Percentiles rank a stretch among this genome's conserved stretches.
phyloP scores from a whole-genome alignment of 2,797 vertebrate species.

The Sebastes matsubarae region DNA sequence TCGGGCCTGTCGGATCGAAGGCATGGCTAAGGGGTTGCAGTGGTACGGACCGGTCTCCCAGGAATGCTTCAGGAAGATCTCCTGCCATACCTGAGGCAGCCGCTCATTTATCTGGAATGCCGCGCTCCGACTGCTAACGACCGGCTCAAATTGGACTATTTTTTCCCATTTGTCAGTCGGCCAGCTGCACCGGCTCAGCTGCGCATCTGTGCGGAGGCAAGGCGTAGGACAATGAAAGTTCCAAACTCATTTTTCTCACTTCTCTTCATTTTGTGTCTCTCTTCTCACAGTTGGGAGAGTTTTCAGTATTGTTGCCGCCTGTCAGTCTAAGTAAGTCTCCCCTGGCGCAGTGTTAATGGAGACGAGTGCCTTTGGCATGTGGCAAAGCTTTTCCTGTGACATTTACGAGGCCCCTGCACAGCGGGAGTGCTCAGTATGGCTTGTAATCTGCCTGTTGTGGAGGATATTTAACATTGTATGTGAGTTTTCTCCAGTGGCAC shows the following conservation, averaged over 20 bases:
- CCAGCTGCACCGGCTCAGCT: constrained; percentile 90
- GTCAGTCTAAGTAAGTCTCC: constrained; percentile 74
- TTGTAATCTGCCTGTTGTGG: constrained; percentile 67
- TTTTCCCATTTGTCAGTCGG: constrained; percentile 92
- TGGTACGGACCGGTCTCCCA: constrained; percentile 81
- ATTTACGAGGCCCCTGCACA: constrained; percentile 65
- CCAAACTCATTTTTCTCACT: constrained; percentile 88
- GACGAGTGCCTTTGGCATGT: constrained; percentile 75
- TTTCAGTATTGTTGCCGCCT: constrained; percentile 69
- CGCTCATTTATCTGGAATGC: constrained; percentile 88
- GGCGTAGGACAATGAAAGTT: constrained; percentile 87
- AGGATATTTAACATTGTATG: constrained; percentile 56
- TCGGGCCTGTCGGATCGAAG: constrained; percentile 80
- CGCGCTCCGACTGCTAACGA: constrained; percentile 88
- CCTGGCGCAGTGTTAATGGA: constrained; percentile 70
- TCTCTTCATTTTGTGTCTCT: constrained; percentile 72
- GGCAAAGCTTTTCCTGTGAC: constrained; percentile 75
- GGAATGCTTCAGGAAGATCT: constrained; percentile 85
- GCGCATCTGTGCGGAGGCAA: constrained; percentile 85
- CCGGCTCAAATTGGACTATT: constrained; percentile 95
- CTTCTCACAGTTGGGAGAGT: constrained; percentile 72
- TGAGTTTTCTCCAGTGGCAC: constrained; percentile 32
- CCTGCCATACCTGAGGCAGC: constrained; percentile 89
- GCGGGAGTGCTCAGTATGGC: constrained; percentile 53
- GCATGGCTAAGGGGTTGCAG: constrained; percentile 81